Evolutionary conservation across 2,113 vertebrate genomes (phyloP).

Genomic region (Chaetodon auriga): DNA sequence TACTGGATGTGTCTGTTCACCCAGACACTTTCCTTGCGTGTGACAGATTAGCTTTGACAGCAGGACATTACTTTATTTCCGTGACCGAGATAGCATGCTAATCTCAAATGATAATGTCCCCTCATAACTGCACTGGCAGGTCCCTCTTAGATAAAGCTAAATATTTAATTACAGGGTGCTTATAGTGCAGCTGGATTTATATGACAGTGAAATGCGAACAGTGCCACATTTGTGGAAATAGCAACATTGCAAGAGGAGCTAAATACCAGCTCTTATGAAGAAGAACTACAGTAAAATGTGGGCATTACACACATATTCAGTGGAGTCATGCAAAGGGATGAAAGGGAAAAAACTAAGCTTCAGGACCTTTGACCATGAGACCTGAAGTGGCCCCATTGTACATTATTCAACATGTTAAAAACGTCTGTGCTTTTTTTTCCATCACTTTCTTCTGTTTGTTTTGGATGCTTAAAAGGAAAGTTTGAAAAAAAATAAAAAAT

Average conservation of each 20-base stretch:
- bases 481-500: slow-evolving; percentile 18
- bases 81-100: slow-evolving; percentile 34
- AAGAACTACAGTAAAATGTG: neutral
- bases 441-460: slow-evolving; percentile 56
- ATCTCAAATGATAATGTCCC: slow-evolving; percentile 28
- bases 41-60: slow-evolving; percentile 53
- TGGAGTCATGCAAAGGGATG: neutral
- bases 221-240: neutral
- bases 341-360: neutral
- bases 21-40: slow-evolving; percentile 27
- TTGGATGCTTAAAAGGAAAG: slow-evolving; percentile 58
- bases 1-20: slow-evolving; percentile 2
- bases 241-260: neutral
- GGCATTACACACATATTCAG: neutral
- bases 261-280: neutral
- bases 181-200: neutral
- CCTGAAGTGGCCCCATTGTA: slow-evolving; percentile 4
- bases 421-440: slow-evolving; percentile 35
- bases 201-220: neutral
- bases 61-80: slow-evolving; percentile 66
- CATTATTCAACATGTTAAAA: neutral
- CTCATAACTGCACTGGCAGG: neutral
- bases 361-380: neutral
- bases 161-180: neutral
- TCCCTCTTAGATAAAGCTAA: slow-evolving; percentile 22